A percentile compares a stretch with the other conserved stretches of the same genome.
Conservation (phyloP, 2,797 vertebrate genomes). For the Melopsittacus undulatus region DNA sequence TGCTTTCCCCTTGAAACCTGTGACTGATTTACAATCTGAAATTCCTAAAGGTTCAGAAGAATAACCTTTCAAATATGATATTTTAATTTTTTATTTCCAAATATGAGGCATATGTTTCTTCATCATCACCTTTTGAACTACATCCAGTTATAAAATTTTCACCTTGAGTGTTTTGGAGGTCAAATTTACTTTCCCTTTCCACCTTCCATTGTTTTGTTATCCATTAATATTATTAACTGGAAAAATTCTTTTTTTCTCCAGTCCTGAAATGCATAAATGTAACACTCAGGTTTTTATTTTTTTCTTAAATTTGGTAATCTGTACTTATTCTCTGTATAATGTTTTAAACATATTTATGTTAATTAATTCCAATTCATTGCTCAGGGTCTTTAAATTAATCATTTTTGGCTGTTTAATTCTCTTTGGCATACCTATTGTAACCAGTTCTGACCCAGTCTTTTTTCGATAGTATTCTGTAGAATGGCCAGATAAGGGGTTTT, state of each 20-base stretch:
- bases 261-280: neutral
- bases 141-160: neutral
- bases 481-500: neutral
- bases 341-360: neutral
- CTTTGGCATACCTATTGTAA: neutral
- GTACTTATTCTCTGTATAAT: neutral
- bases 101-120: neutral
- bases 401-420: neutral
- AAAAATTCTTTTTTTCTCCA: neutral
- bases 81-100: neutral
- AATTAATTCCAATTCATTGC: neutral
- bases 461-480: neutral
- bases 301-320: neutral
- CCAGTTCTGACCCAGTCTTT: neutral
- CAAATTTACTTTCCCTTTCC: neutral
- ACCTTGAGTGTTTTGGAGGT: neutral
- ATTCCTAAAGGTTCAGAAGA: neutral
- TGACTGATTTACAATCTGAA: neutral
- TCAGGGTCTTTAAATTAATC: neutral
- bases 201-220: neutral
- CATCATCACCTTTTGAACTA: neutral
- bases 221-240: neutral
- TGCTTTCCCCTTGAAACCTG: neutral
- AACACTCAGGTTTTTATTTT: no score
- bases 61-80: neutral